Conservation (phyloP, 2,113 vertebrate genomes). For the Clarias macrocephalus region DNA sequence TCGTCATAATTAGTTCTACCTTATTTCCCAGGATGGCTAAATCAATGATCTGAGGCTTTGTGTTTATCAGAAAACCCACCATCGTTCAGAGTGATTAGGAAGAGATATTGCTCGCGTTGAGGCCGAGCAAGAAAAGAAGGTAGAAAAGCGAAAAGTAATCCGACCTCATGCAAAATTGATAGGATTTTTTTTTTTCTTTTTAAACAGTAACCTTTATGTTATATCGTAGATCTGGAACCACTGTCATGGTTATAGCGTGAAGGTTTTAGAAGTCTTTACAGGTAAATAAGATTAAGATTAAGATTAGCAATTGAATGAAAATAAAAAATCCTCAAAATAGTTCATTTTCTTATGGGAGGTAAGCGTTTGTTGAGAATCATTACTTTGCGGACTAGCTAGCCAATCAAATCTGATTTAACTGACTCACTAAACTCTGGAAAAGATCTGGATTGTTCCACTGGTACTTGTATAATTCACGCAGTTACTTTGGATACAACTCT, state of each 20-base stretch:
- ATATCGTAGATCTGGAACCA: neutral
- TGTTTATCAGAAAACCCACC: conserved; percentile 36
- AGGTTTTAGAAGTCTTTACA: neutral
- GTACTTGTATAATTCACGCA: neutral
- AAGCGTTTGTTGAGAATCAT: neutral
- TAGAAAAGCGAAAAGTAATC: neutral
- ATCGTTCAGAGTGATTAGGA: conserved; percentile 22
- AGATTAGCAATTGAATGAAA: too few species aligned
- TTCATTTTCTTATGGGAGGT: neutral
- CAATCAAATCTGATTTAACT: neutral
- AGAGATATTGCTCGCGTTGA: neutral
- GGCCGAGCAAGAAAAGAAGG: conserved; percentile 1
- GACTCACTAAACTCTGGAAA: too few species aligned
- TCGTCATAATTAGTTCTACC: conserved; percentile 47
- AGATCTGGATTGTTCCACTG: neutral
- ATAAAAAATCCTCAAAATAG: neutral
- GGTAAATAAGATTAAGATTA: neutral
- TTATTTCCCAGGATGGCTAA: conserved; percentile 41
- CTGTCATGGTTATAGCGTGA: neutral
- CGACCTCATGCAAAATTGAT: neutral
- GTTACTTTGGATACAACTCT: neutral
- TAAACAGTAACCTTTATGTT: neutral
- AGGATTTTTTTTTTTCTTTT: neutral
- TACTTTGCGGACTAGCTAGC: neutral
- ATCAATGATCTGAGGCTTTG: conserved; percentile 37